Base-by-base conservation (phyloP, 2,888 invertebrate species). In the Phyllotreta striolata region DNA sequence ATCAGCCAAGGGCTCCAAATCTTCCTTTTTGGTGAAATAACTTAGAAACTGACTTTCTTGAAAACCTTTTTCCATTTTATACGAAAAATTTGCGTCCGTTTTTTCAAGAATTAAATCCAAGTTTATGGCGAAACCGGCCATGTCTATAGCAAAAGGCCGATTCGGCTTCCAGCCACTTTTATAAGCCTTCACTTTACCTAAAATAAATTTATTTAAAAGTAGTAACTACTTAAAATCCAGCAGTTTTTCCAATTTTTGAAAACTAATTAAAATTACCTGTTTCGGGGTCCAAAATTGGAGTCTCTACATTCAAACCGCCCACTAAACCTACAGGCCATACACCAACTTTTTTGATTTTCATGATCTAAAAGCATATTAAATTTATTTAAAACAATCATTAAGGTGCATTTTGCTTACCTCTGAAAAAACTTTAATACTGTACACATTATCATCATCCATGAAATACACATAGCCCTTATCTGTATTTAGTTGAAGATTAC, bases 401-500 rank as follows among this genome's bases (percentile, higher is more conserved):
- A 37, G 34, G 10, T 24, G 46, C 52, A 37, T 39, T 10, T 13
- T 62, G 55, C 52, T 76, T 76, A 93, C 93, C 87, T 97, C 96
- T 63, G 90, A 88, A 83, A 98, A 98, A 8, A 98, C 80, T 79
- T 93, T 91, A 35, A 95, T 80, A 52, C 92, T 89, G 78, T 98
- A 98, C 0, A 96, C 91, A 79, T 98, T 98, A 78, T 98, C 98
- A 80, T 98, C 98, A 77, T 98, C 98, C 84, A 96, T 96, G 80
- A 98, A 98, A 81, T 92, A 98, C 0, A 98, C 90, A 41, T 96
- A 88, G 9, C 93, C 90, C 74, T 85, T 84, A 75, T 85, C 84
- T 43, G 84, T 83, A n/a, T 83, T 79, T 24, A 79, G 72, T 14
- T 79, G 75, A 38, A 88, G 80, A 79, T 90, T 88, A 1, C 85